Percentiles rank a stretch among this genome's conserved stretches.
Evolutionary conservation across 1,140 invertebrate species (phyloP).

Genomic region (Lerema accius): DNA sequence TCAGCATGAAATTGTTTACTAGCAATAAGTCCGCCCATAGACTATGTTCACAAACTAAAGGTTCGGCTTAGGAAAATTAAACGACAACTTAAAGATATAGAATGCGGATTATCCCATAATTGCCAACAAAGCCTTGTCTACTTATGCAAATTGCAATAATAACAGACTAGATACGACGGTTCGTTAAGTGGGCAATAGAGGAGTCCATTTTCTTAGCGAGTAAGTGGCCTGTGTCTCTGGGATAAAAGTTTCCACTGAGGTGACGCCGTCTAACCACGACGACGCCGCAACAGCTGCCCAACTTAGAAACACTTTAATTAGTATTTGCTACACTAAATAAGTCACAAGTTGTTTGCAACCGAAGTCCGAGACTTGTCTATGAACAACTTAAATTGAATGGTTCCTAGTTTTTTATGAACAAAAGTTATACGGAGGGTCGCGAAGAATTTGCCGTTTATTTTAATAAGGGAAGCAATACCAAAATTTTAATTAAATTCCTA

Average conservation of each 20-base stretch:
- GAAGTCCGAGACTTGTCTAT: slow-evolving; percentile 36
- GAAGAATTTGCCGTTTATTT: slow-evolving; percentile 32
- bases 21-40: no score
- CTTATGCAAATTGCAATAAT: slow-evolving; percentile 34
- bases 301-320: slow-evolving; percentile 71
- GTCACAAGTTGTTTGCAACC: slow-evolving; percentile 45
- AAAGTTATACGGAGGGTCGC: slow-evolving; percentile 41
- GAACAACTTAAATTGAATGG: slow-evolving; percentile 48
- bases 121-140: slow-evolving; percentile 14
- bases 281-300: slow-evolving; percentile 50
- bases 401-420: slow-evolving; percentile 41
- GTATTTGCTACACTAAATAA: slow-evolving; percentile 54
- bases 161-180: neutral
- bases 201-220: slow-evolving; percentile 46
- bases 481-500: slow-evolving; percentile 9
- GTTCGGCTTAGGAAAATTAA: no score
- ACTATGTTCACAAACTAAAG: no score
- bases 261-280: slow-evolving; percentile 48
- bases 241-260: slow-evolving; percentile 62
- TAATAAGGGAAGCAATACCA: slow-evolving; percentile 25
- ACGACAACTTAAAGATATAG: no score
- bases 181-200: slow-evolving; percentile 41
- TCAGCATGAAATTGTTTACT: no score
- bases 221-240: slow-evolving; percentile 45
- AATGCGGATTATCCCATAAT: neutral